Conservation (phyloP, 1,140 invertebrate genomes). For the Fragariocoptes setiger region DNA sequence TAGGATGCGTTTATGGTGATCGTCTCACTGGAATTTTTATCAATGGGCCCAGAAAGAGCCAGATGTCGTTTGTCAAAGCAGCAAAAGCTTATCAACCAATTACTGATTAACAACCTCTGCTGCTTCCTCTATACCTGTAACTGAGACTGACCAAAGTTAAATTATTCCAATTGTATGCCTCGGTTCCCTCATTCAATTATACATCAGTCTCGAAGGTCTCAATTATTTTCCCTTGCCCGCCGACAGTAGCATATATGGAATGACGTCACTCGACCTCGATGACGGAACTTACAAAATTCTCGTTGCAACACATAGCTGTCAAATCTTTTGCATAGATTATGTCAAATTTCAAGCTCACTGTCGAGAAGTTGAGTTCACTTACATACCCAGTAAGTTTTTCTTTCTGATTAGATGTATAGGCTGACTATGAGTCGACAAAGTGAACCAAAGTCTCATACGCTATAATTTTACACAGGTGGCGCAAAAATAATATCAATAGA, state of each 20-base stretch:
- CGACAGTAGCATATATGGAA: background rate
- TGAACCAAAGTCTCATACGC: no score
- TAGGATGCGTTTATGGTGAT: constrained; percentile 8
- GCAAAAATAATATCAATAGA: background rate
- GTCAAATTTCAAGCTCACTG: background rate
- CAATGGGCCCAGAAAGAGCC: constrained; percentile 1
- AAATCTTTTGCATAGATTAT: background rate
- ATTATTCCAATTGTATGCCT: no score
- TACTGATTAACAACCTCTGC: background rate
- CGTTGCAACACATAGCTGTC: background rate
- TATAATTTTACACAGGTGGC: no score
- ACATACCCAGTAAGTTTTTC: no score
- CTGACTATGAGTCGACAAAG: no score
- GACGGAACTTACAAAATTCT: background rate
- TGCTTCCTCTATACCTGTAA: no score
- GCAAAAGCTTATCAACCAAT: constrained; percentile 1
- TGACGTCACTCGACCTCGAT: background rate
- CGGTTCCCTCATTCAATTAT: no score
- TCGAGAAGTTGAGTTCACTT: background rate
- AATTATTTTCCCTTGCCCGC: background rate
- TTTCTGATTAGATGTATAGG: no score
- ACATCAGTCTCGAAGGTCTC: background rate
- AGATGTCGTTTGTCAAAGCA: background rate
- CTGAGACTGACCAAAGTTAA: no score
- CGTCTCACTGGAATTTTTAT: constrained; percentile 7